A percentile compares a stretch with the other conserved stretches of the same genome.
phyloP scores from a whole-genome alignment of 1,140 invertebrate species.

The Neotoxoptera formosana region DNA sequence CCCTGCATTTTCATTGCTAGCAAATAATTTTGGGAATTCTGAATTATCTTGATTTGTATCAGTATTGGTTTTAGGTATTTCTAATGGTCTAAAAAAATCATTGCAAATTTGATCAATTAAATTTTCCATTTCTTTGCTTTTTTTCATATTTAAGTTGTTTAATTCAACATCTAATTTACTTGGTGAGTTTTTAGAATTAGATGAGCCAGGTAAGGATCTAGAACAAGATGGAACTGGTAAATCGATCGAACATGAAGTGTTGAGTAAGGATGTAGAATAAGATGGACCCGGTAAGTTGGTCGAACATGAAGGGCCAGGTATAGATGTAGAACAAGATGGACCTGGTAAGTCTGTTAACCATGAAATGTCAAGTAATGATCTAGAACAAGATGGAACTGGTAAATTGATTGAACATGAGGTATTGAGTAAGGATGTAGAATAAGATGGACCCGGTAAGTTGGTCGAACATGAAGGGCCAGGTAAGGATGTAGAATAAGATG shows the following conservation, averaged over 20 bases:
- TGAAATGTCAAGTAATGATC: background rate
- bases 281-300: background rate
- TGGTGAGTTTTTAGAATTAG: no score
- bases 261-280: no score
- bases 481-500: background rate
- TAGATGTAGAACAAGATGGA: no score
- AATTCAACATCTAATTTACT: no score
- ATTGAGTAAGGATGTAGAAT: background rate
- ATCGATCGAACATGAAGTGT: background rate
- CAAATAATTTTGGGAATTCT: no score
- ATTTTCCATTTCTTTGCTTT: background rate
- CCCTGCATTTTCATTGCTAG: background rate
- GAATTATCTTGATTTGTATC: background rate
- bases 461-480: background rate
- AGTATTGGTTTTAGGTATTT: background rate
- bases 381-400: background rate
- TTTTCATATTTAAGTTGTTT: background rate
- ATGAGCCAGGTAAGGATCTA: no score
- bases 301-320: no score
- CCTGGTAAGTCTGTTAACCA: no score
- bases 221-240: background rate
- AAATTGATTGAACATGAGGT: background rate
- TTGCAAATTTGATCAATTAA: background rate
- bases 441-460: background rate
- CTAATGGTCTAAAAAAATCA: background rate